Evolutionary conservation across 2,888 invertebrate species (phyloP).

Genomic region (Heliothis peltigera): DNA sequence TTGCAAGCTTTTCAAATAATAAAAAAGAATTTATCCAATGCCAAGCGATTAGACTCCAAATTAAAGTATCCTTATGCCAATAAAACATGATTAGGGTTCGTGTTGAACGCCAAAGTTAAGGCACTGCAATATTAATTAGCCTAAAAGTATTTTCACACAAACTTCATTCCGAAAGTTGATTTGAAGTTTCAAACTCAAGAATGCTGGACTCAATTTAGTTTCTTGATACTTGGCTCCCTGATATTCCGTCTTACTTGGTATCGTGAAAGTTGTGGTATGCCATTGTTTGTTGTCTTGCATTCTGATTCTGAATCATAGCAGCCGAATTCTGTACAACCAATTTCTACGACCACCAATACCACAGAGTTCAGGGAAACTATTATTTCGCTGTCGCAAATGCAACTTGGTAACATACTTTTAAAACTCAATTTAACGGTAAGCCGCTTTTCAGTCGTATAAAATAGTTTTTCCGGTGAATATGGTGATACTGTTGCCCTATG

Average conservation of each 20-base stretch:
- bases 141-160: constrained; percentile 55
- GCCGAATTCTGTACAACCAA: constrained; percentile 34
- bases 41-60: constrained; percentile 13
- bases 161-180: constrained; percentile 50
- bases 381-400: constrained; percentile 19
- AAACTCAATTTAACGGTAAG: constrained; percentile 26
- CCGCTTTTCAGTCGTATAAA: constrained; percentile 12
- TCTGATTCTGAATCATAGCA: constrained; percentile 36
- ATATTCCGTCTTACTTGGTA: constrained; percentile 32
- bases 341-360: constrained; percentile 23
- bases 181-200: constrained; percentile 46
- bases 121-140: constrained; percentile 56
- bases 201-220: constrained; percentile 55
- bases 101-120: constrained; percentile 38
- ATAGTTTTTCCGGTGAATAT: constrained; percentile 33
- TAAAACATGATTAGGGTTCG: constrained; percentile 48
- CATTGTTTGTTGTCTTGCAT: constrained; percentile 36
- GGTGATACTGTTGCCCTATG: no score
- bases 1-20: constrained; percentile 20
- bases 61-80: constrained; percentile 39
- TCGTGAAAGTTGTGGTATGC: constrained; percentile 28
- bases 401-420: constrained; percentile 35
- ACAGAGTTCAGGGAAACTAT: constrained; percentile 37
- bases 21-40: constrained; percentile 26
- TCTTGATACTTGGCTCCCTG: constrained; percentile 32